Conservation (phyloP, 2,113 vertebrate species). For the Lethenteron camtschaticum region DNA sequence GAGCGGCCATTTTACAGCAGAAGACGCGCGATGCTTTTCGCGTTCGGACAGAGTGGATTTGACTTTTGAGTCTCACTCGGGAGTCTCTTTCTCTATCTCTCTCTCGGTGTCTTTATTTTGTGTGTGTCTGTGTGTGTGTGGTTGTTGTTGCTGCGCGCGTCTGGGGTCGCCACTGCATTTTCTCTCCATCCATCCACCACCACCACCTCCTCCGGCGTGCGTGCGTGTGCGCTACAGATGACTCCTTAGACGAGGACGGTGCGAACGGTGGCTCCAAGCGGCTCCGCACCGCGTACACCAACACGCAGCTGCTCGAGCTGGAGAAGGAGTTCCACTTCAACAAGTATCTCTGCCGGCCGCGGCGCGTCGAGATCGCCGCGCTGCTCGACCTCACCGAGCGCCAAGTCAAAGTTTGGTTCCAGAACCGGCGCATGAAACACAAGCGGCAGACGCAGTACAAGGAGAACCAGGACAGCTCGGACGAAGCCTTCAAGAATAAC, state of each 20-base stretch:
- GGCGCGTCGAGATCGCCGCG: constrained; percentile 76
- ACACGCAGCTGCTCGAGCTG: constrained; percentile 81
- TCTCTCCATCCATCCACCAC: too few species aligned
- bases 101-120: constrained; percentile 6
- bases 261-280: constrained; percentile 37
- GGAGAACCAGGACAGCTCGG: constrained; percentile 37
- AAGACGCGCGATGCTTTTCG: constrained; percentile 24
- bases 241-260: constrained; percentile 27
- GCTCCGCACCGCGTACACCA: constrained; percentile 80
- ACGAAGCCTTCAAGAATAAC: constrained; percentile 10
- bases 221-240: constrained; percentile 34
- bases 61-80: too few species aligned
- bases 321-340: constrained; percentile 98
- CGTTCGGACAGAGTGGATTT: too few species aligned
- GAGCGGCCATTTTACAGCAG: constrained; percentile 49
- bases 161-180: too few species aligned
- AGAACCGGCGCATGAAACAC: constrained; percentile 94
- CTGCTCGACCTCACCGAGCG: constrained; percentile 69
- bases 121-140: not conserved
- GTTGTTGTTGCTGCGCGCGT: too few species aligned
- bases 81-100: constrained; percentile 12
- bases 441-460: constrained; percentile 61
- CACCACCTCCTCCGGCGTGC: too few species aligned
- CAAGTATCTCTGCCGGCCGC: constrained; percentile 74
- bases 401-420: constrained; percentile 96